phyloP scores from a whole-genome alignment of 2,113 vertebrate species.

The Myxocyprinus asiaticus region DNA sequence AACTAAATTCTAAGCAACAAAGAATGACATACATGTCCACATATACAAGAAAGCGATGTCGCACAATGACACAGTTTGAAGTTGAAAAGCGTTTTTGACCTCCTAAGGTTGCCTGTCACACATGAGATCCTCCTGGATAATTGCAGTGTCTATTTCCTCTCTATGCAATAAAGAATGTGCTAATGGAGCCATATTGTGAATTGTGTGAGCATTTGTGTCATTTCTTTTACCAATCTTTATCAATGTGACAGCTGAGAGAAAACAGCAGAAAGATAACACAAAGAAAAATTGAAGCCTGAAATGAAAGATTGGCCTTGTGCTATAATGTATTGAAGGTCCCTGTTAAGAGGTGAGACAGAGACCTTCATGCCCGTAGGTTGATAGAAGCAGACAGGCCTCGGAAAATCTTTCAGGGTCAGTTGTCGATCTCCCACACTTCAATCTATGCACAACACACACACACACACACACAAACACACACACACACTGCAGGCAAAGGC shows the following conservation, averaged over 20 bases:
- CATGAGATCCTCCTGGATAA: slow-evolving; percentile 19
- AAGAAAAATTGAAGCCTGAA: not conserved
- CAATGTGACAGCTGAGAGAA: not conserved
- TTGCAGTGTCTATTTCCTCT: slow-evolving; percentile 8
- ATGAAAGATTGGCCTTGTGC: slow-evolving; percentile 20
- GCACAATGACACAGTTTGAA: slow-evolving; percentile 2
- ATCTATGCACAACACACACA: no score
- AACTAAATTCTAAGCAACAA: no score
- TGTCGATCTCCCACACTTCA: not conserved
- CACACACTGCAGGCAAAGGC: no score
- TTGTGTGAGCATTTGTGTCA: slow-evolving; percentile 11
- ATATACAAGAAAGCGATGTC: not conserved
- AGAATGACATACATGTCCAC: no score
- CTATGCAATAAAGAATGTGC: not conserved
- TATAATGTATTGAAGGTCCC: slow-evolving; percentile 22
- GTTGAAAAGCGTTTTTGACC: slow-evolving; percentile 20
- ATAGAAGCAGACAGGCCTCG: slow-evolving; percentile 32
- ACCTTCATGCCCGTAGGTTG: slow-evolving; percentile 21
- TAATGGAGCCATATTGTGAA: slow-evolving; percentile 2
- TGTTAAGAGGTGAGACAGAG: slow-evolving; percentile 24
- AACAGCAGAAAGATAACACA: slow-evolving; percentile 10
- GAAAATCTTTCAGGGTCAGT: slow-evolving; percentile 38
- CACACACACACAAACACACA: no score
- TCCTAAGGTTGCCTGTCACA: slow-evolving; percentile 12
- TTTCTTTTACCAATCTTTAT: slow-evolving; percentile 16